A percentile compares a stretch with the other conserved stretches of the same genome.
phyloP scores from a whole-genome alignment of 1,140 invertebrate species.

The Dreissena rostriformis region DNA sequence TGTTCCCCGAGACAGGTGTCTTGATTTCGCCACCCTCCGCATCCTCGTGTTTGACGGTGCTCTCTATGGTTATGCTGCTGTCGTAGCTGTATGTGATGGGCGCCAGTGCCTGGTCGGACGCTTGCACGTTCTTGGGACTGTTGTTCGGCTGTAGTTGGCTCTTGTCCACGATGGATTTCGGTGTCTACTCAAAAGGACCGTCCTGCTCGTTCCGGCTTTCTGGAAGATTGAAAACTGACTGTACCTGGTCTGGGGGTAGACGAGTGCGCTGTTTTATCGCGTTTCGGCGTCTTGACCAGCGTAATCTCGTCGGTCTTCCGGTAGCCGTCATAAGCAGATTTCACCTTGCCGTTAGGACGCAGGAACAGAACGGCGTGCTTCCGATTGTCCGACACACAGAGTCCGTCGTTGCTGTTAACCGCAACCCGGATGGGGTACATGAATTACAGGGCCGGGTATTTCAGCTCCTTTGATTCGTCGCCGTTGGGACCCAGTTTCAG shows the following conservation, averaged over 20 bases:
- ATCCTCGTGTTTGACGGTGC: background rate
- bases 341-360: constrained; percentile 57
- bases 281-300: constrained; percentile 21
- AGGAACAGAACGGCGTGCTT: constrained; percentile 60
- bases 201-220: constrained; percentile 48
- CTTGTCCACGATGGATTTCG: constrained; percentile 46
- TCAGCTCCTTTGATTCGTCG: constrained; percentile 49
- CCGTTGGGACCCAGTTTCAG: constrained; percentile 54
- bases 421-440: constrained; percentile 62
- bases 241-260: constrained; percentile 22
- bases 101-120: constrained; percentile 31
- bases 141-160: background rate
- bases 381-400: constrained; percentile 65
- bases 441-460: constrained; percentile 53
- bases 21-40: background rate
- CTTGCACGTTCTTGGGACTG: constrained; percentile 23
- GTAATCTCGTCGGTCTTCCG: constrained; percentile 13
- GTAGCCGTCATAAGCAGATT: constrained; percentile 47
- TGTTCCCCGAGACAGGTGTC: constrained; percentile 9
- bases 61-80: constrained; percentile 20
- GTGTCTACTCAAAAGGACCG: constrained; percentile 22
- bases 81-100: constrained; percentile 29
- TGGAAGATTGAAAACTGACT: constrained; percentile 42
- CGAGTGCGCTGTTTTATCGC: constrained; percentile 12
- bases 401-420: constrained; percentile 56